Evolutionary conservation across 2,888 invertebrate species (phyloP).

Genomic region (Autographa pulchrina): DNA sequence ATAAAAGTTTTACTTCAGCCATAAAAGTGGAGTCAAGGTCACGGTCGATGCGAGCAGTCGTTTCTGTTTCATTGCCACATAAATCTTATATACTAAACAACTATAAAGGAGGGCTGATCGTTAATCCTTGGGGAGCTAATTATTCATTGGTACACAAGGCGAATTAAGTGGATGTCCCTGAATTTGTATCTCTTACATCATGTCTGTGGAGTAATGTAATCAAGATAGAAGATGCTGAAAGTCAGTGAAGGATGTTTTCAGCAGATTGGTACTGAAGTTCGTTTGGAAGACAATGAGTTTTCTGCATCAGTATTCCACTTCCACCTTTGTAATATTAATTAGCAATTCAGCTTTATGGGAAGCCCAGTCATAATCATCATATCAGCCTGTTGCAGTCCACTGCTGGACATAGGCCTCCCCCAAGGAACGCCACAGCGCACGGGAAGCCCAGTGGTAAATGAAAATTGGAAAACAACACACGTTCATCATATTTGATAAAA

Average conservation of each 20-base stretch:
- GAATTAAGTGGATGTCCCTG: slow-evolving; percentile 16
- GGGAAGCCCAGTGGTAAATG: too few species aligned
- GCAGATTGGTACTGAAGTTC: too few species aligned
- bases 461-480: too few species aligned
- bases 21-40: slow-evolving; percentile 49
- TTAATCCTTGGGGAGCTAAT: slow-evolving; percentile 39
- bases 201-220: not conserved
- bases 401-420: too few species aligned
- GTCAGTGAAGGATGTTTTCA: not conserved
- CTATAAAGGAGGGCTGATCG: slow-evolving; percentile 40
- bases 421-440: too few species aligned
- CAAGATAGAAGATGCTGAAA: not conserved
- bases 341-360: too few species aligned
- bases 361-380: too few species aligned
- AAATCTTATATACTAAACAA: slow-evolving; percentile 53
- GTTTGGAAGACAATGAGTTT: too few species aligned
- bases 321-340: too few species aligned
- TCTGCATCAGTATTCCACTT: too few species aligned
- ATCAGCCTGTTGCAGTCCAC: too few species aligned
- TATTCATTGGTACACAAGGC: slow-evolving; percentile 34
- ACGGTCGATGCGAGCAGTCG: slow-evolving; percentile 35
- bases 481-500: too few species aligned
- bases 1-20: slow-evolving; percentile 24
- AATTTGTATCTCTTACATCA: not conserved
- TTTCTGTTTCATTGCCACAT: slow-evolving; percentile 52